These are phyloP conservation scores for Poecile montanus DNA, from an alignment of 2,797 vertebrate species.

Conservation along the genomic window DNA sequence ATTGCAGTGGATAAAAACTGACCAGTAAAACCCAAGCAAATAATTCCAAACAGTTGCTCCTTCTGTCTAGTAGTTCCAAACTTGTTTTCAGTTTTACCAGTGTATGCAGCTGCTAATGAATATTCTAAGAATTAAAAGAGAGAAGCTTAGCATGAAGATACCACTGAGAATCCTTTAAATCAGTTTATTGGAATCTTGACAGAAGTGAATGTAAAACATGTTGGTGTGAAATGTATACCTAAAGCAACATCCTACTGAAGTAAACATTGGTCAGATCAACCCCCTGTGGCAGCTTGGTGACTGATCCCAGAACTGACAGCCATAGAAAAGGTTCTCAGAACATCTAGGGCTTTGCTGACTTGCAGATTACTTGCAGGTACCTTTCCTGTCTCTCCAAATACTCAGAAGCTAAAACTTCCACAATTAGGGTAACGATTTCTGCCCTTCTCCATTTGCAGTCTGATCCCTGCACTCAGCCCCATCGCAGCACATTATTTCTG, in stretches of 20 bases:
- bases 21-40: background rate
- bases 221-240: background rate
- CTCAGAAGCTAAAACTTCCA: background rate
- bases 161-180: background rate
- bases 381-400: background rate
- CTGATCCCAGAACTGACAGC: background rate
- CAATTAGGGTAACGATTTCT: background rate
- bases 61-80: background rate
- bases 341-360: background rate
- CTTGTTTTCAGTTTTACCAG: background rate
- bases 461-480: background rate
- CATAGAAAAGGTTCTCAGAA: background rate
- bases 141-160: background rate
- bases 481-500: background rate
- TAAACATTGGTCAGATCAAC: background rate
- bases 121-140: background rate
- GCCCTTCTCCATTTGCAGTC: background rate
- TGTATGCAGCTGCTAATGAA: background rate
- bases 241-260: background rate
- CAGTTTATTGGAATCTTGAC: background rate
- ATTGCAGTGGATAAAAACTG: background rate
- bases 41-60: background rate
- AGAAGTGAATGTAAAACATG: background rate
- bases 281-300: background rate
- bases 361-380: background rate